Base-by-base conservation (phyloP, 2,888 invertebrate genomes). In the Epistrophella euchroma region DNA sequence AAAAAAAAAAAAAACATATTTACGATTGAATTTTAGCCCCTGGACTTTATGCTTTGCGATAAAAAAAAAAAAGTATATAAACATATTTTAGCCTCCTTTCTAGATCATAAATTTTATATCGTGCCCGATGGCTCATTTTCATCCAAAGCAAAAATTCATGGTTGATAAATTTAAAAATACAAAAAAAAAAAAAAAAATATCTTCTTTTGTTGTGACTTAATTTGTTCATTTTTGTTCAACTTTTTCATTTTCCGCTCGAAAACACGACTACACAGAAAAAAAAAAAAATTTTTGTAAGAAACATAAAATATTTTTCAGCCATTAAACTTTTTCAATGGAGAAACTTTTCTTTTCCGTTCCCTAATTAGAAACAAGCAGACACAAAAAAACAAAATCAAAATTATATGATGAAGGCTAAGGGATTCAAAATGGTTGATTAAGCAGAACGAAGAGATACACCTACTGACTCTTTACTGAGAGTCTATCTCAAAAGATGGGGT, bases 301-400 rank as follows among this genome's bases (percentile, higher is more conserved):
- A 28, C 62, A 64, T 64, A 64, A 64, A 64, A 64, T 64, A 64
- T 64, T 64, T 64, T 64, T 43, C 62, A 64, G 62, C 45, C 62
- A 64, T 64, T 64, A 64, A 64, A 64, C 62, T 64, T 64, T 64
- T 45, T 64, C 62, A 64, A 64, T 64, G 62, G 62, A 28, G 28
- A 64, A 64, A 64, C 43, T 64, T 64, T 64, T 64, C 62, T 45
- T 64, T 45, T 45, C 62, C 43, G 62, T 28, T 64, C 62, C 60
- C 28, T 64, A 64, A 64, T 64, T 64, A 64, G 62, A 64, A 60
- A 37, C 60, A 37, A 15, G 62, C 62, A 64, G 43, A 45, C 62
- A 58, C 13, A 19, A 11, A 19, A 6, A 19, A 56, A 35, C n/a
- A 56, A 17, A n/a, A 3, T 32, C 15, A 32, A 22, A 43, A 25